Base-by-base conservation (phyloP, 2,888 invertebrate species). In the Blastobasis adustella region DNA sequence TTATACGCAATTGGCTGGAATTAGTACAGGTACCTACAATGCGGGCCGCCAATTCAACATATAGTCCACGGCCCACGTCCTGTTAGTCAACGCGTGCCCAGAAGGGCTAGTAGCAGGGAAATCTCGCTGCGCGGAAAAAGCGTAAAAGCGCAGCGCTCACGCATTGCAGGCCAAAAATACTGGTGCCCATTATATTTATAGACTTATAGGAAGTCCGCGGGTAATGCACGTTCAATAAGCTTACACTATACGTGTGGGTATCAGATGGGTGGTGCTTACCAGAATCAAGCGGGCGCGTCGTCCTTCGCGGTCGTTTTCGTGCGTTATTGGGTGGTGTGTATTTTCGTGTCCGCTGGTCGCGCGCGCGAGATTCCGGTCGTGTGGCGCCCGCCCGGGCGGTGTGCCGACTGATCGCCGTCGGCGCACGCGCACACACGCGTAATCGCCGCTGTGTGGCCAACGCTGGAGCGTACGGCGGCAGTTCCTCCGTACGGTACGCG, bases 371-470 rank as follows among this genome's bases (percentile, higher is more conserved):
- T 73, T 71, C 88, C 78, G 87, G 88, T 88, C 88, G 87, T 87
- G 84, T 84, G 85, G 86, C 87, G 80, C 85, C 87, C 87, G 87
- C 87, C 86, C 87, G 86, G 87, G 88, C 87, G 87, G 88, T 73
- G 69, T 76, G 87, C 85, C 85, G 86, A 88, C 88, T 88, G 86
- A 67, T 71, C 73, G 62, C 66, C 63, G 66, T 65, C 68, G 64
- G 56, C 61, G 63, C 56, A 62, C 71, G 62, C 61, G 51, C 59
- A 42, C 48, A 45, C 54, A 49, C 54, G 43, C 43, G 42, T 8
- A 23, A 23, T 3, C 23, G 23, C 3, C 2, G 23, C 23, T 23
- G 23, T 23, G 23, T 23, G 23, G 23, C 23, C 23, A 23, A 23
- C 23, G 23, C 23, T 23, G 23, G 23, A 23, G 23, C 23, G 23